Percentiles rank a stretch among this genome's conserved stretches.
Conservation (phyloP, 2,888 invertebrate species). For the Andrena bicolor region DNA sequence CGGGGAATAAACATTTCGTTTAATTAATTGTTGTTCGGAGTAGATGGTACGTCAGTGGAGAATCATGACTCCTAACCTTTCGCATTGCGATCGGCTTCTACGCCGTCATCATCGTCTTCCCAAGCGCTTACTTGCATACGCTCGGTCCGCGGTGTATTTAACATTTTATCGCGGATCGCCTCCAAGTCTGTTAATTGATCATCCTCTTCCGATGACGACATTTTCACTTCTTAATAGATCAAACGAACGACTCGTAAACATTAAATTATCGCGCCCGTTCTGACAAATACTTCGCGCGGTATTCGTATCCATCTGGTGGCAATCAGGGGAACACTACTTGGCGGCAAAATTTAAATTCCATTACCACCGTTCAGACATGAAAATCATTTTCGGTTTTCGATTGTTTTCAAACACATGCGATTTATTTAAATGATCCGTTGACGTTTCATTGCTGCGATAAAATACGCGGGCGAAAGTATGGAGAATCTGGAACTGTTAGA, state of each 20-base stretch:
- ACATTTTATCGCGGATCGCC: conserved; percentile 79
- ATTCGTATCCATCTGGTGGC: conserved; percentile 16
- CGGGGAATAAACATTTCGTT: conserved; percentile 37
- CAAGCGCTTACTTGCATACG: conserved; percentile 91
- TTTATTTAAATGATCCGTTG: not conserved
- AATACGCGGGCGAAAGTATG: conserved; percentile 83
- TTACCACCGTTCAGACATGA: not conserved
- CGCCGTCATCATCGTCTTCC: conserved; percentile 91
- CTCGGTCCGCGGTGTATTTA: conserved; percentile 75
- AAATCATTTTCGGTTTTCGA: conserved; percentile 13
- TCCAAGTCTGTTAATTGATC: conserved; percentile 79
- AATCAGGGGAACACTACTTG: not conserved
- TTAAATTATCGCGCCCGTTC: not conserved
- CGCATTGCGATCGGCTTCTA: conserved; percentile 90
- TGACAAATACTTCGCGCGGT: not conserved
- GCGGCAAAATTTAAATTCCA: conserved; percentile 3
- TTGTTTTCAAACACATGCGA: conserved; percentile 16
- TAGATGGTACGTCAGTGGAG: not conserved
- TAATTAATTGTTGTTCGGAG: not conserved
- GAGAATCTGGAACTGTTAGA: conserved; percentile 86
- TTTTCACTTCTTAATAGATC: conserved; percentile 37
- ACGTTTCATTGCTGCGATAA: not conserved
- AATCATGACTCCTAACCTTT: conserved; percentile 86
- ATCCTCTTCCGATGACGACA: conserved; percentile 81
- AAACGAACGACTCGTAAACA: not conserved